phyloP scores from a whole-genome alignment of 2,113 vertebrate species.

The Taxidea taxus region DNA sequence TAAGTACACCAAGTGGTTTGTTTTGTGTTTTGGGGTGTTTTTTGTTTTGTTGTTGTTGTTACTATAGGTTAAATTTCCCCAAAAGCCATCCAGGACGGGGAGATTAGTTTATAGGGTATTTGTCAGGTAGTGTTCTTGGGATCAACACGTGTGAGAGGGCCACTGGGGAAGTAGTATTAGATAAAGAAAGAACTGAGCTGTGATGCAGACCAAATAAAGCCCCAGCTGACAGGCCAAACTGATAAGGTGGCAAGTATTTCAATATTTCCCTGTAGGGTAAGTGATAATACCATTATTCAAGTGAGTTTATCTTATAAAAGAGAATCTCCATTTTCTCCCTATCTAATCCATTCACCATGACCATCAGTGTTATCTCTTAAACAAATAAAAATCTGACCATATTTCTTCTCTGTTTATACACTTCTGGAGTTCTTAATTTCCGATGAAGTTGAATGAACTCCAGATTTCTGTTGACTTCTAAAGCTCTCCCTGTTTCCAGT shows the following conservation, averaged over 20 bases:
- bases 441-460: not conserved
- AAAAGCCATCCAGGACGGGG: not conserved
- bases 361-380: not conserved
- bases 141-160: not conserved
- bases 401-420: not conserved
- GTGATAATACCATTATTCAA: not conserved
- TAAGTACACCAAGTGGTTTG: not conserved
- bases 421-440: not conserved
- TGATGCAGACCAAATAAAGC: not conserved
- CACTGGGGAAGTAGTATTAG: not conserved
- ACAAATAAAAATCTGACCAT: not conserved
- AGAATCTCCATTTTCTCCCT: not conserved
- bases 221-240: not conserved
- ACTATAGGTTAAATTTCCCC: not conserved
- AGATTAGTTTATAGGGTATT: not conserved
- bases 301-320: not conserved
- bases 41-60: not conserved
- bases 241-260: not conserved
- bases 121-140: not conserved
- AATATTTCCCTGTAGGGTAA: not conserved
- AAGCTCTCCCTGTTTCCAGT: not conserved
- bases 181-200: not conserved
- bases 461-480: not conserved
- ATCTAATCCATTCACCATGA: not conserved
- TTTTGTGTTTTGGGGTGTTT: not conserved